Percentiles rank a stretch among this genome's conserved stretches.
Evolutionary conservation across 2,113 vertebrate species (phyloP).

Genomic region (Butorides virescens): DNA sequence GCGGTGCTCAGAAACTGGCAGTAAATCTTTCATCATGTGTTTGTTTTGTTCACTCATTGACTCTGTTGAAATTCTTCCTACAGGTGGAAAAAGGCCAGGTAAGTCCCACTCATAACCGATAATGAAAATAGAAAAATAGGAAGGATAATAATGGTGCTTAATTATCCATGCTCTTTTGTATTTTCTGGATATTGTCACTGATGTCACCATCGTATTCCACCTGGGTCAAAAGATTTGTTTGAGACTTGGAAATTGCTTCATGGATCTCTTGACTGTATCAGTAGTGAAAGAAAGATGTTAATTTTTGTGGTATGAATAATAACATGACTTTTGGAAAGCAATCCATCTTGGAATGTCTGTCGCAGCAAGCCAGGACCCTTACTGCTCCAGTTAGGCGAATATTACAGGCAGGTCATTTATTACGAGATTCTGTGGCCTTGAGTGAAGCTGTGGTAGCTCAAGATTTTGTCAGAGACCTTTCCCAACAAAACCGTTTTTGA

Average conservation of each 20-base stretch:
- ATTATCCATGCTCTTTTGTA: neutral
- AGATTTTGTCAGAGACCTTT: neutral
- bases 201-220: neutral
- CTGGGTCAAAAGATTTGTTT: neutral
- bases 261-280: neutral
- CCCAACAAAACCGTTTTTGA: neutral
- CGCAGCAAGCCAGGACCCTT: neutral
- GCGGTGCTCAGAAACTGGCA: neutral
- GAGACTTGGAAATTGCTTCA: neutral
- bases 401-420: neutral
- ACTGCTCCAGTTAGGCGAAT: neutral
- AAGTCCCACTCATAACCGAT: neutral
- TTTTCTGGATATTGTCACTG: neutral
- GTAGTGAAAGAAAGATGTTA: neutral
- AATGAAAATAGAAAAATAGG: neutral
- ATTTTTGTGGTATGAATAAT: neutral
- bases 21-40: neutral
- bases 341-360: neutral
- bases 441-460: neutral
- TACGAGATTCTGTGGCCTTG: neutral
- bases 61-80: constrained; percentile 4
- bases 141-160: neutral
- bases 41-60: neutral
- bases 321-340: neutral
- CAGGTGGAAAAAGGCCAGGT: constrained; percentile 35